Base-by-base conservation (phyloP, 2,113 vertebrate genomes). In the Salvelinus alpinus region DNA sequence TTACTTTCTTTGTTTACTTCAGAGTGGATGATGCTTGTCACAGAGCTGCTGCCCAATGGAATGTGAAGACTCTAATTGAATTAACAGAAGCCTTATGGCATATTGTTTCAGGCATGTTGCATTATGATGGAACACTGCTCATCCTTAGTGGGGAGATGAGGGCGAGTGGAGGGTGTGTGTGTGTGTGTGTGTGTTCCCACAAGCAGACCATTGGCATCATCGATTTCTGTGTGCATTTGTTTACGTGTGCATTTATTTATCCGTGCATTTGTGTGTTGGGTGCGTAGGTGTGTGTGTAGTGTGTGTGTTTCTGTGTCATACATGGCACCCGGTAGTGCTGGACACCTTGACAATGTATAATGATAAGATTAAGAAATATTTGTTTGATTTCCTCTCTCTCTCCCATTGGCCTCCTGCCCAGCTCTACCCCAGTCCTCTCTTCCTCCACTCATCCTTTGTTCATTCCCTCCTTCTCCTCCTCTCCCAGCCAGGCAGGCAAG, bases 141-240 rank as follows among this genome's bases (percentile, higher is more conserved):
- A 9, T 4, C 25, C 22, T 70, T 14, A 48, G 6, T 48, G 13
- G 44, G 38, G 22, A 24, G 38, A 69, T 31, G 5, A 69, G 18
- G 38, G 22, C 5, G 13, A 25, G 9, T 25, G 20, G n/a, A 7
- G 16, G 11, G 31, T 72, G n/a, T 51, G 68, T 74, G 67, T 77
- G 6, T n/a, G 48, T 81, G 44, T 69, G 72, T 73, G 18, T 25
- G 48, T 38, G n/a, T 44, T 44, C 38, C 38, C 38, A 44, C 38
- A 44, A 11, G 38, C 38, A 44, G 11, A 44, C 8, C 38, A 44
- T 44, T 44, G 38, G 5, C 51, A 4, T 16, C 51, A 5, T 54
- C 14, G 16, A 54, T 18, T 16, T 54, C 51, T 16, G 51, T 54
- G 51, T 54, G 51, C 12, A 51, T 51, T 51, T 51, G 13, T 38